Conservation (phyloP, 2,888 invertebrate species). For the Drosophila tripunctata region DNA sequence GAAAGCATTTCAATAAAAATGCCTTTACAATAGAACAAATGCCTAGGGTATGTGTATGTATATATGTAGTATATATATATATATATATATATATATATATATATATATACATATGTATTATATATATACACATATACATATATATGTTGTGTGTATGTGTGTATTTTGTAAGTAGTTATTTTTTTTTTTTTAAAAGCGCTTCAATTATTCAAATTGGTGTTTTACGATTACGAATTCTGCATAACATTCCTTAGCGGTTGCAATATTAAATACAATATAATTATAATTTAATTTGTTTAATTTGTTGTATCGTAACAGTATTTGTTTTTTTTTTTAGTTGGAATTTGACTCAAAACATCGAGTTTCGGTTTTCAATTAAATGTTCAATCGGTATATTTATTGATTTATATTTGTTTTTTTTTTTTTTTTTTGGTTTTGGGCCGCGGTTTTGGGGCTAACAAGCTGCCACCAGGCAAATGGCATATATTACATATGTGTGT, state of each 20-base stretch:
- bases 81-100: slow-evolving; percentile 12
- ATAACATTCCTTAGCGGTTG: slow-evolving; percentile 28
- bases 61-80: slow-evolving; percentile 12
- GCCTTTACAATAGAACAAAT: slow-evolving; percentile 46
- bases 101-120: slow-evolving; percentile 1
- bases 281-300: slow-evolving; percentile 4
- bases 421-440: slow-evolving; percentile 16
- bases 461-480: slow-evolving; percentile 46
- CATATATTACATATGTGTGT: slow-evolving; percentile 34
- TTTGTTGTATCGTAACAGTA: slow-evolving; percentile 9
- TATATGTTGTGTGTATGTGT: too few relatives aligned
- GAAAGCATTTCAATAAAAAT: slow-evolving; percentile 77
- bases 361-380: slow-evolving; percentile 15
- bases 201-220: slow-evolving; percentile 66
- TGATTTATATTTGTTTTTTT: neutral
- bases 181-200: slow-evolving; percentile 55
- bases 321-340: slow-evolving; percentile 27
- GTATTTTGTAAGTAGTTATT: slow-evolving; percentile 31
- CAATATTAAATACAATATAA: slow-evolving; percentile 21
- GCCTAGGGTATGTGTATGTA: slow-evolving; percentile 33
- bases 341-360: slow-evolving; percentile 41
- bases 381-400: slow-evolving; percentile 20
- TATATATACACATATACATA: slow-evolving; percentile 15
- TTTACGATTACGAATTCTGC: slow-evolving; percentile 28
- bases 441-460: slow-evolving; percentile 55